Base-by-base conservation (phyloP, 2,797 vertebrate genomes). In the Takifugu ocellatus region DNA sequence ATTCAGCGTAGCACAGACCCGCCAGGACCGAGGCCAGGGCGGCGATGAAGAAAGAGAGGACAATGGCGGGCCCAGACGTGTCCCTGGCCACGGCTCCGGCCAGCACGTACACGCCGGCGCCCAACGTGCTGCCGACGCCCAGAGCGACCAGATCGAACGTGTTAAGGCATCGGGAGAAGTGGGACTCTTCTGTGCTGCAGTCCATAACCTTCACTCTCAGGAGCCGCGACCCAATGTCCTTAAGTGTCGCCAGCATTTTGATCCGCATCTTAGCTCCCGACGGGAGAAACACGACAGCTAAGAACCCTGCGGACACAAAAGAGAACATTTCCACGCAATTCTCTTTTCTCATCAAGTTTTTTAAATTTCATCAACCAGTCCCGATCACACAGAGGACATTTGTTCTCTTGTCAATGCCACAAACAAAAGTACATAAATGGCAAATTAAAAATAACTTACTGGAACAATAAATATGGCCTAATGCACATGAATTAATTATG, bases 1-100 rank as follows among this genome's bases (percentile, higher is more conserved):
- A 99, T 84, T 99, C 97, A 0, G 93, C 95, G 0, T 98, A 99
- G 84, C 97, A 99, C 60, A 99, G 89, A 11, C 97, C 97, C 0
- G 96, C 97, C 77, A 99, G 88, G 53, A 98, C 94, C 0, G 97
- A 98, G 12, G 96, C 95, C 67, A 97, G 56, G 0, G 96, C 96
- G 0, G 97, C 96, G 0, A 98, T 94, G 71, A 99, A 82, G 85
- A 99, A 99, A 54, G 94, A 97, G 63, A 99, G 84, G 54, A 99
- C 91, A 0, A 99, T 98, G 75, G 95, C 94, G 0, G 97, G 96
- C 11, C 96, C 97, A 0, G 96, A 88, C 0, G 92, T 84, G 2
- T 92, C 88, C 0, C 95, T 87, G 2, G 97, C 96, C 55, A 99
- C 97, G 0, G 95, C 93, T 5, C 97, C 97, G 0, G 97, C 95